Evolutionary conservation across 2,888 invertebrate species (phyloP), one percentile per base, ranked within the genome.

Genomic region (Tethea ocularis): DNA sequence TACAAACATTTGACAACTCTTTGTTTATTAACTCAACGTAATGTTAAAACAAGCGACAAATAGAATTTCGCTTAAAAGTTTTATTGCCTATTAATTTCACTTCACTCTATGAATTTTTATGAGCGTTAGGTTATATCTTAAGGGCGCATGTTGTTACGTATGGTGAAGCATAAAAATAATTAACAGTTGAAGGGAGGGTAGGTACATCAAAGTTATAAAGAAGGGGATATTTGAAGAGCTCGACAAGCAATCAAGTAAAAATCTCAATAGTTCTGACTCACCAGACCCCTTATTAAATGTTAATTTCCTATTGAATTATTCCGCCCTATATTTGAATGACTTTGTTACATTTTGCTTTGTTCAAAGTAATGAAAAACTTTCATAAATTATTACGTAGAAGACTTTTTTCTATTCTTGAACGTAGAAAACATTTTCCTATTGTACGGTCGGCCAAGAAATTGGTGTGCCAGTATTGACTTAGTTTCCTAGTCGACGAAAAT

Each of bases 211-310:
- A 91, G 89, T 89, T 85, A 78, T 89, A 88, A 84, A 82, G 87
- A 86, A 82, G 90, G 90, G 92, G 86, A 88, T 88, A 83, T 89
- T 87, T 90, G 86, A 89, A 93, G 91, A 87, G 89, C 87, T 89
- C 87, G 76, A 88, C 91, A 91, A 93, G 91, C 92, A 92, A 92
- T 91, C 90, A 91, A 91, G 90, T 86, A 91, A 92, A 90, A 91
- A 91, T 91, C 89, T 91, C 86, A 91, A 92, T 91, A 92, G 91
- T 91, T 91, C 86, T 86, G 86, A 87, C 86, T 86, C 87, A 86
- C 80, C 79, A 81, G 88, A 84, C 88, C 91, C 91, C 87, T 89
- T 92, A 91, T 92, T 91, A 89, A 88, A 92, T 90, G 90, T 91
- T 91, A 91, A 92, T 91, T 91, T 91, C 83, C 82, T 76, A 87